A percentile compares a stretch with the other conserved stretches of the same genome.
Evolutionary conservation across 2,888 invertebrate genomes (phyloP).

Genomic region (Melikaiella ostensackeni): DNA sequence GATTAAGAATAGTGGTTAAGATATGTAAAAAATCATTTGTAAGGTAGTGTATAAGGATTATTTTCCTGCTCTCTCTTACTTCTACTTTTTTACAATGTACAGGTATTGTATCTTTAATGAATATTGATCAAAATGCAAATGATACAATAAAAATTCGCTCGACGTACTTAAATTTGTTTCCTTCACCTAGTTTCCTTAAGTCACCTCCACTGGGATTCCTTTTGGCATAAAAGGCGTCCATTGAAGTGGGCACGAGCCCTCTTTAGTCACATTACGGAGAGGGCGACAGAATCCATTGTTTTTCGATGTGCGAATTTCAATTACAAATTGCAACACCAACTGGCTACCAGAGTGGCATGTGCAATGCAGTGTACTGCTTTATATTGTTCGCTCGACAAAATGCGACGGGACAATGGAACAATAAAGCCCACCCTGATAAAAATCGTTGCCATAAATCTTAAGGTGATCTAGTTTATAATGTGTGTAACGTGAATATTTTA

Average conservation of each 20-base stretch:
- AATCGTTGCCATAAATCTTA: slow-evolving; percentile 59
- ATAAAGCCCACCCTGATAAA: slow-evolving; percentile 61
- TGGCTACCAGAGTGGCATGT: slow-evolving; percentile 31
- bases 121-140: background rate
- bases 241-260: slow-evolving; percentile 15
- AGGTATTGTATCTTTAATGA: background rate
- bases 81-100: background rate
- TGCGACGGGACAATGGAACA: slow-evolving; percentile 62
- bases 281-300: slow-evolving; percentile 32
- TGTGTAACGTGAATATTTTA: slow-evolving; percentile 38
- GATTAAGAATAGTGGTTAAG: too few relatives aligned
- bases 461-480: slow-evolving; percentile 63
- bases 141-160: background rate
- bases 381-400: slow-evolving; percentile 28
- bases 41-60: too few relatives aligned
- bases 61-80: background rate
- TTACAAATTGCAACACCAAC: slow-evolving; percentile 42
- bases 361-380: slow-evolving; percentile 22
- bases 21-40: too few relatives aligned
- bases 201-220: slow-evolving; percentile 1
- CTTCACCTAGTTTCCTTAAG: slow-evolving; percentile 4
- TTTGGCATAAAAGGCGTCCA: slow-evolving; percentile 21
- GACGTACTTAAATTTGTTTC: background rate
- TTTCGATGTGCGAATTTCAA: slow-evolving; percentile 48
- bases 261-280: slow-evolving; percentile 11